These are phyloP conservation scores for Exocentrus adspersus DNA, from an alignment of 2,888 invertebrate genomes.

Conservation along the genomic window DNA sequence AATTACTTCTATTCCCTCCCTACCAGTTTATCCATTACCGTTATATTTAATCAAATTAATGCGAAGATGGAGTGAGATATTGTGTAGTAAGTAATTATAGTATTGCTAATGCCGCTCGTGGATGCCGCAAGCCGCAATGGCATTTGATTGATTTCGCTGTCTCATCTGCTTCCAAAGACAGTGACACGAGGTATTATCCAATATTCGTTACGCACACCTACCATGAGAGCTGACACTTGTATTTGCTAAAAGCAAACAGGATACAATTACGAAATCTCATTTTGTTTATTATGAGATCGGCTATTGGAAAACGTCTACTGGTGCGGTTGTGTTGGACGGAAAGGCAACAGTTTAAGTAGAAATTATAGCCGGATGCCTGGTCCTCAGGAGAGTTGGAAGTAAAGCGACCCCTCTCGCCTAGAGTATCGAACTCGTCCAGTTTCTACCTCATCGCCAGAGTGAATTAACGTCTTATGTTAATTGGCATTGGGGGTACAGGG, in stretches of 20 bases:
- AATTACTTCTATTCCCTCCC: no score
- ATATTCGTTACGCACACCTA: neutral
- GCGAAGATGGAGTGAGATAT: no score
- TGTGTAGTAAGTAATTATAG: no score
- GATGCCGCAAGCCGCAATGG: no score
- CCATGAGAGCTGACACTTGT: no score
- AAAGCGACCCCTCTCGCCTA: slow-evolving; percentile 17
- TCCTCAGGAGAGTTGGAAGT: slow-evolving; percentile 23
- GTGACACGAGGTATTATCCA: neutral
- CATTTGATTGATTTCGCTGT: neutral
- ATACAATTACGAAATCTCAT: neutral
- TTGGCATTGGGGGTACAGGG: slow-evolving; percentile 5
- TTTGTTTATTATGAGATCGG: slow-evolving; percentile 12
- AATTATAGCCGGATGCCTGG: slow-evolving; percentile 30
- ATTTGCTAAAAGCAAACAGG: neutral
- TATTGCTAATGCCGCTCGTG: no score
- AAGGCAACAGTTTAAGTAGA: slow-evolving; percentile 35
- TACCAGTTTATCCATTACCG: no score
- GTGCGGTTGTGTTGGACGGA: slow-evolving; percentile 29
- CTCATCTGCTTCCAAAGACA: neutral
- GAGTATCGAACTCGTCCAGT: slow-evolving; percentile 27
- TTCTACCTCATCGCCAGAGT: slow-evolving; percentile 22
- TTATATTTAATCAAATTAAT: no score
- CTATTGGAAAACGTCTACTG: slow-evolving; percentile 26
- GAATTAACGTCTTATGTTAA: slow-evolving; percentile 24